Percentiles rank a stretch among this genome's conserved stretches.
These are phyloP conservation scores for Desmodus rotundus DNA, from an alignment of 2,113 vertebrate species.

Conservation along the genomic window DNA sequence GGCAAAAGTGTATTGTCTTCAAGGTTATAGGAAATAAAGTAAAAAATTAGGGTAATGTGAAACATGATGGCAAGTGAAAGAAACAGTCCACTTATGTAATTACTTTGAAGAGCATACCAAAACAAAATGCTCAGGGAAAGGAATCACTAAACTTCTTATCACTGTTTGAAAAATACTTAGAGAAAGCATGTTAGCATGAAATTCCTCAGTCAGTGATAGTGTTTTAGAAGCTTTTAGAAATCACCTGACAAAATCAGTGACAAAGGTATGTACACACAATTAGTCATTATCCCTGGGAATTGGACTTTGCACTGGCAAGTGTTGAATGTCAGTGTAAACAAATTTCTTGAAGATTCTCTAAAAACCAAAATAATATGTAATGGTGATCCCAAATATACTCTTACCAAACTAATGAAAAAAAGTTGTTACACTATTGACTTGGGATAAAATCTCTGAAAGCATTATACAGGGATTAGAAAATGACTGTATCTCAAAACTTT, in stretches of 20 bases:
- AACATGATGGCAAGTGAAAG: not conserved
- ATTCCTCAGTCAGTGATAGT: not conserved
- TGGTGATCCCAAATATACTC: not conserved
- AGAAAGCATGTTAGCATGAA: not conserved
- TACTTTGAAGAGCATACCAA: not conserved
- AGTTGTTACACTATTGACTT: not conserved
- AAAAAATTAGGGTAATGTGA: not conserved
- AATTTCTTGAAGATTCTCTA: not conserved
- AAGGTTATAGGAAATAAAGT: not conserved
- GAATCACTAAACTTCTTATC: not conserved
- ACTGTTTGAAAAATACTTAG: not conserved
- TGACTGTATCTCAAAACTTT: not conserved
- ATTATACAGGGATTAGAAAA: not conserved
- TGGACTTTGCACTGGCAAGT: not conserved
- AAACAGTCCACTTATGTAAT: not conserved
- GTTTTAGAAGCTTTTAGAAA: not conserved
- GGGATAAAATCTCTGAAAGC: not conserved
- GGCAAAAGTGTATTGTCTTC: not conserved
- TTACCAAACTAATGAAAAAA: not conserved
- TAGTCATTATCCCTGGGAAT: not conserved
- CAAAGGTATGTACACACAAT: not conserved
- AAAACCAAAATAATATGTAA: not conserved
- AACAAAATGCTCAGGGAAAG: not conserved
- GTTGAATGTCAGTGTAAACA: not conserved
- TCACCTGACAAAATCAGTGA: not conserved